Conservation (phyloP, 1,140 invertebrate genomes). For the Drosophila ogumai region DNA sequence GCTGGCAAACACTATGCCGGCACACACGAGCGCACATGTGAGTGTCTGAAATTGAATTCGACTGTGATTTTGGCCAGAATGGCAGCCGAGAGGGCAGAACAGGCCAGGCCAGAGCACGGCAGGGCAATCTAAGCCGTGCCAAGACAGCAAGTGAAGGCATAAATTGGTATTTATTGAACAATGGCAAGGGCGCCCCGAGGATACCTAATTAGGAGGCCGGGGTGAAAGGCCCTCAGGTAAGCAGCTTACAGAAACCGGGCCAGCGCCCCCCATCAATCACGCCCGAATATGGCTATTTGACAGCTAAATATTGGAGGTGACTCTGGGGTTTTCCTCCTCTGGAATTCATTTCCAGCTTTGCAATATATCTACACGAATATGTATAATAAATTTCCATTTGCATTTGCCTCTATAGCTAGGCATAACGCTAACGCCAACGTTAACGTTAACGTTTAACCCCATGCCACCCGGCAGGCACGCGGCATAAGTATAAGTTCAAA, state of each 20-base stretch:
- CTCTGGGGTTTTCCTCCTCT: conserved; percentile 25
- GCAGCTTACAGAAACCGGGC: conserved; percentile 26
- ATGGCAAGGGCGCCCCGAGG: conserved; percentile 32
- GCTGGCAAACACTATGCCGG: conserved; percentile 47
- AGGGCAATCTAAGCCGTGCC: conserved; percentile 21
- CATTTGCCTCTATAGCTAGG: conserved; percentile 3
- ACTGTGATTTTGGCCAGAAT: conserved; percentile 54
- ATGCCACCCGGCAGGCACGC: conserved; percentile 27
- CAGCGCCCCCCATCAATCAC: conserved; percentile 33
- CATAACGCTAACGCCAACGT: conserved; percentile 11
- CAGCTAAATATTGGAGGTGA: conserved; percentile 30
- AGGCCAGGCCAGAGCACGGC: not conserved
- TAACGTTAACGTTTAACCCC: conserved; percentile 31
- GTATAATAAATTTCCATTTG: conserved; percentile 81
- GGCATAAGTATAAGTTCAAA: conserved; percentile 66
- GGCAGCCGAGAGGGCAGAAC: not conserved
- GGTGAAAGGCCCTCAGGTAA: conserved; percentile 22
- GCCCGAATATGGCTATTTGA: conserved; percentile 34
- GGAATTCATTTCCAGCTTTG: conserved; percentile 72
- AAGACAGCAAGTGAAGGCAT: conserved; percentile 37
- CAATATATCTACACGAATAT: conserved; percentile 76
- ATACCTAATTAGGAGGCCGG: conserved; percentile 41
- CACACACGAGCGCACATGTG: conserved; percentile 8
- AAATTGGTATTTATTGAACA: conserved; percentile 60
- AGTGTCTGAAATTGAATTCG: conserved; percentile 61